Evolutionary conservation across 2,888 invertebrate genomes (phyloP), one percentile per base, ranked within the genome.

Genomic region (Strigamia transsilvanica): DNA sequence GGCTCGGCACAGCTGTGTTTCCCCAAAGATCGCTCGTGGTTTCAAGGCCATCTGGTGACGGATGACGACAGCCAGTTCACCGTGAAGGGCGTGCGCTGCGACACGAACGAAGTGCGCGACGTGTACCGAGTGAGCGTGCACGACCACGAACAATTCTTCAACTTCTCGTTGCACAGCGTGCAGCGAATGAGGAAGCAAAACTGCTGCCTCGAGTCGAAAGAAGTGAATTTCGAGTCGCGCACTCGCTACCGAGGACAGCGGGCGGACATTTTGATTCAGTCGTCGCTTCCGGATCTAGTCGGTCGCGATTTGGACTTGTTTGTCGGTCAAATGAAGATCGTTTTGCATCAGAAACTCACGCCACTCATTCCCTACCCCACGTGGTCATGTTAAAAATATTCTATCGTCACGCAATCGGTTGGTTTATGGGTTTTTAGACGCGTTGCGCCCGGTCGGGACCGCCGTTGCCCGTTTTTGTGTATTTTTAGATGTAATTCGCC

Each of bases 221-320:
- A 85, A 61, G 83, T 86, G 51, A 83, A 73, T 82, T 86, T 86
- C 82, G 83, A 84, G 23, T 85, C 86, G 15, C 84, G 85, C 79
- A 84, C 84, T 79, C 83, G 85, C 13, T 86, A 85, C 84, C 84
- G 85, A 46, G 86, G 86, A 51, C 86, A 86, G 82, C 86, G 84
- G 83, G 86, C 86, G 42, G 86, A 86, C 77, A 86, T 86, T 85
- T 83, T 86, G 32, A 85, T 86, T 32, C 86, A 86, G 80, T 83
- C 83, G 34, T 84, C 84, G 77, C 82, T 86, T n/a, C 84, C 85
- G 34, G 83, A 83, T 41, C 84, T 86, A 15, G 83, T 85, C n/a
- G 86, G 85, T 27, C 73, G 84, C 32, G 84, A 84, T 56, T 85
- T 84, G 46, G 82, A 84, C 18, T 85, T 86, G 23, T 86, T 85